Percentiles rank a stretch among this genome's conserved stretches.
Evolutionary conservation across 2,797 vertebrate species (phyloP).

Genomic region (Tinamus major): DNA sequence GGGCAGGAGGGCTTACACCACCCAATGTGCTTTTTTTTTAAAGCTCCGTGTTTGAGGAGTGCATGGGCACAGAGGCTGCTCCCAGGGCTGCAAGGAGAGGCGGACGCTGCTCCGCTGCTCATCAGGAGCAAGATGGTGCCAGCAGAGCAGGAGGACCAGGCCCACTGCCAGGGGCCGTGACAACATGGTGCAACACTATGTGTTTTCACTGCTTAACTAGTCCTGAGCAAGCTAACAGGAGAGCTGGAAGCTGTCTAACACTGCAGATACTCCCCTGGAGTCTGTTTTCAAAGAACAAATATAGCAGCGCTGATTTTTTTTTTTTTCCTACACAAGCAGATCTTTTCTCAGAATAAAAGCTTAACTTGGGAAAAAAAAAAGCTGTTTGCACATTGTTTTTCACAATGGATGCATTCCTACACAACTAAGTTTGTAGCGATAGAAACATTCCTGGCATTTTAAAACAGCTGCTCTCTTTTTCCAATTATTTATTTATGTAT

Average conservation of each 20-base stretch:
- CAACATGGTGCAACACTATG: fast-evolving
- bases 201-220: fast-evolving
- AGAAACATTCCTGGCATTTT: neutral
- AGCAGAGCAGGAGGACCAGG: neutral
- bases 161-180: neutral
- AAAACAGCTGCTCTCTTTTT: neutral
- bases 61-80: neutral
- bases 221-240: neutral
- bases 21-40: neutral
- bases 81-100: neutral
- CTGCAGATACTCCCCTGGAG: neutral
- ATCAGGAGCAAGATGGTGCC: neutral
- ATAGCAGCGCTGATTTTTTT: neutral
- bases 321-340: neutral
- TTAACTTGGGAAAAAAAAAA: neutral
- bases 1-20: neutral
- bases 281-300: neutral
- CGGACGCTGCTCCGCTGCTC: fast-evolving
- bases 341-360: neutral
- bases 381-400: neutral
- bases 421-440: neutral
- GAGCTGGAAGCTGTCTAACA: neutral
- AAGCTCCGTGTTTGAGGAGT: neutral
- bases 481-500: neutral
- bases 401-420: neutral